Evolutionary conservation across 2,113 vertebrate genomes (phyloP).

Genomic region (Brachypteracias leptosomus): DNA sequence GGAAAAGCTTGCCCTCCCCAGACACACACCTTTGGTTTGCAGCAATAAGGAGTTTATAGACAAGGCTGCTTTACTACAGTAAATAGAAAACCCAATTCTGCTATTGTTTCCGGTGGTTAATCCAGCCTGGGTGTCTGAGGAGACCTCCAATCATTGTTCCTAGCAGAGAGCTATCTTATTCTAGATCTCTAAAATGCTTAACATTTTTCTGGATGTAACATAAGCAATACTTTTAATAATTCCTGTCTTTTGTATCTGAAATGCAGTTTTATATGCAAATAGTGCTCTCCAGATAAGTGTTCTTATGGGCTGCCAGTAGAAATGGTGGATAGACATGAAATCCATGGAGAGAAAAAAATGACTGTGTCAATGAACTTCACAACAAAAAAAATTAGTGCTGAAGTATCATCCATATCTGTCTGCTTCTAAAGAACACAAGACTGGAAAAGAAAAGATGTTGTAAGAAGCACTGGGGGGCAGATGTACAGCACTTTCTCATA

Average conservation of each 20-base stretch:
- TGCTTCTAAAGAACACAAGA: not conserved
- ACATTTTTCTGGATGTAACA: not conserved
- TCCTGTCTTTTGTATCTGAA: not conserved
- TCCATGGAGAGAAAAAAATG: not conserved
- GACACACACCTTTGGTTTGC: constrained; percentile 57
- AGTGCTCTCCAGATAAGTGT: not conserved
- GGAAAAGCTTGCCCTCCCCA: constrained; percentile 51
- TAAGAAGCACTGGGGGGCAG: not conserved
- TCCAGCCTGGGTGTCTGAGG: constrained; percentile 1
- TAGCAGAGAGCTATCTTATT: not conserved
- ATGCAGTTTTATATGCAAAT: not conserved
- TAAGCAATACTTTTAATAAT: not conserved
- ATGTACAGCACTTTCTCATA: not conserved
- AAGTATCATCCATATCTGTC: not conserved
- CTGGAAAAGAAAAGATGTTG: not conserved
- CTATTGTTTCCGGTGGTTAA: not conserved
- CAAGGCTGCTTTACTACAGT: constrained; percentile 22
- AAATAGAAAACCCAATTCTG: constrained; percentile 38
- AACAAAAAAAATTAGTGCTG: not conserved
- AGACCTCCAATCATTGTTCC: not conserved
- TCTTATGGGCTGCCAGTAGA: not conserved
- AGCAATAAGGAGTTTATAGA: constrained; percentile 57
- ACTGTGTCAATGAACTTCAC: not conserved
- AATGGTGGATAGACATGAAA: not conserved
- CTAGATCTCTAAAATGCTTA: not conserved